Percentiles rank a stretch among this genome's conserved stretches.
These are phyloP conservation scores for Neuroscelio doddi DNA, from an alignment of 2,888 invertebrate species.

Conservation along the genomic window DNA sequence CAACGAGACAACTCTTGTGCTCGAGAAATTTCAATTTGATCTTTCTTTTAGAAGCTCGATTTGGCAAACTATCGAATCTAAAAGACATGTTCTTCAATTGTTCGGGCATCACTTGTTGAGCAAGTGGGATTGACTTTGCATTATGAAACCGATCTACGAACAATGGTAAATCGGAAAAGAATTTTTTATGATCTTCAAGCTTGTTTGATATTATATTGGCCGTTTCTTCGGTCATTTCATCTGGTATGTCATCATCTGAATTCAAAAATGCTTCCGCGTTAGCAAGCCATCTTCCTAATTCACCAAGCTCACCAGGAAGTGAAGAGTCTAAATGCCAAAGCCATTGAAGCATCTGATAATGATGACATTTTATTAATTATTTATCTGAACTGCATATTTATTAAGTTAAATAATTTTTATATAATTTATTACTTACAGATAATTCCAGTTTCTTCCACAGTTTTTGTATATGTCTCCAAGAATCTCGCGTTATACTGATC, in stretches of 20 bases:
- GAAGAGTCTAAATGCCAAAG: constrained; percentile 89
- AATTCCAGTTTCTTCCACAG: constrained; percentile 87
- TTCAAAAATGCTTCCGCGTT: constrained; percentile 87
- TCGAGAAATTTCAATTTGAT: constrained; percentile 91
- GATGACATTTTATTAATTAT: no score
- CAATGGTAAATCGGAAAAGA: constrained; percentile 88
- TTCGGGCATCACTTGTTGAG: constrained; percentile 82
- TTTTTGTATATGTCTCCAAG: constrained; percentile 87
- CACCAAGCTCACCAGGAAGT: constrained; percentile 88
- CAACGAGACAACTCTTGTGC: constrained; percentile 94
- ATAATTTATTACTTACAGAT: constrained; percentile 61
- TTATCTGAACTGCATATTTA: no score
- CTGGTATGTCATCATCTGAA: constrained; percentile 85
- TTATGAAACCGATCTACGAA: constrained; percentile 85
- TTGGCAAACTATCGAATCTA: constrained; percentile 83
- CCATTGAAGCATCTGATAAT: constrained; percentile 91
- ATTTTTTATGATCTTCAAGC: constrained; percentile 90
- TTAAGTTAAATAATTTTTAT: no score
- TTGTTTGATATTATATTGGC: constrained; percentile 90
- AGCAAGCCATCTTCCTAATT: constrained; percentile 92
- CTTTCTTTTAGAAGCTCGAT: constrained; percentile 85
- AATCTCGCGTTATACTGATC: constrained; percentile 86
- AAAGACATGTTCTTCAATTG: constrained; percentile 87
- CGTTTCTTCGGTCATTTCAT: constrained; percentile 89
- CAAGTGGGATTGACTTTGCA: constrained; percentile 78